Base-by-base conservation (phyloP, 2,113 vertebrate species). In the Channa argus region DNA sequence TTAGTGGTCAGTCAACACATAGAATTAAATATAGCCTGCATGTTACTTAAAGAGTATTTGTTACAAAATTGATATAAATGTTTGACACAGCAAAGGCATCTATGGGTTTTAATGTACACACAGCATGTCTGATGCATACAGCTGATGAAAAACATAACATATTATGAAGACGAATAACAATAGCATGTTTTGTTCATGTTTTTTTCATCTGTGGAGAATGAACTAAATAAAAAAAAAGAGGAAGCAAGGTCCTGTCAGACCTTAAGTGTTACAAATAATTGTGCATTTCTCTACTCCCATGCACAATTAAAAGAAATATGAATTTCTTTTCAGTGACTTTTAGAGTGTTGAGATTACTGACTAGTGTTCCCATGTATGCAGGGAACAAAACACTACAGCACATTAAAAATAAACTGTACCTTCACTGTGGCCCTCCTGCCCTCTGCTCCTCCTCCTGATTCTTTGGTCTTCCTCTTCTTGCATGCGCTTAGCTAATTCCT, bases 401-500 rank as follows among this genome's bases (percentile, higher is more conserved):
- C 5, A 8, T 1, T 1, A 58, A 46, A 55, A 36, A 4, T 36
- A 12, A 69, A 47, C 47, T 45, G 24, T 91, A 95, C 93, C 94
- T 91, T 88, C 74, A 24, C 14, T 37, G 4, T 50, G 55, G 37
- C 53, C 74, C 12, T 85, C 86, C 33, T 82, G 74, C 13, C 47
- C 79, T 72, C 88, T 83, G 79, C 60, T 84, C 44, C 66, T 73
- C 36, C 83, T 89, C 52, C 79, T 85, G 52, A 84, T 71, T 12
- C 77, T 81, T 55, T 91, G 71, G 66, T 93, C 88, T 75, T 96
- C 95, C 78, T 94, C 92, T 50, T 95, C 91, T 77, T 96, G 95
- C 45, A 96, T 83, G 33, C 44, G 82, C 82, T 94, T 94, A 1
- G 94, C 95, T 46, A 95, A 91, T 93, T 94, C 94, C 95, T 96